Base-by-base conservation (phyloP, 2,113 vertebrate species). In the Caracal caracal region DNA sequence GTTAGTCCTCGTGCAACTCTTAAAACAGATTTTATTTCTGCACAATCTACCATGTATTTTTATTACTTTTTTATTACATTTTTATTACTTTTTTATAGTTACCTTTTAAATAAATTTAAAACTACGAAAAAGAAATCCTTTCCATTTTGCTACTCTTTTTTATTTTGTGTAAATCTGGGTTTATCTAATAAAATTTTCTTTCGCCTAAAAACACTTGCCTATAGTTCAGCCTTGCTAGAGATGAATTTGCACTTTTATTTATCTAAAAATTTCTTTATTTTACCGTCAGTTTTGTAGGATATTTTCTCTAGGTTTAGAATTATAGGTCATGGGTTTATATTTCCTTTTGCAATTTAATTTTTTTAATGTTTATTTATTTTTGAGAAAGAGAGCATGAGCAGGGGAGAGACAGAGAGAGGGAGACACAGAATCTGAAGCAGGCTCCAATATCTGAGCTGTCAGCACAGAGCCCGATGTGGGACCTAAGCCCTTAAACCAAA, bases 61-160 rank as follows among this genome's bases (percentile, higher is more conserved):
- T 89, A 24, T 47, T 66, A 76, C 10, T 88, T 76, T 88, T 83
- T 95, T 47, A 76, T 89, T 17, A 35, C 1, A 17, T 5, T 35
- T 56, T 75, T 88, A 28, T 47, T 73, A 82, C 9, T 83, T 78
- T 88, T 83, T 95, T 49, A 68, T 89, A 43, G 30, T 89, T 93
- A 35, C 65, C 19, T 51, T 78, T 84, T 70, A 84, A 88, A 11
- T n/a, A 68, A 61, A 40, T 70, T 49, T 28, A 93, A 84, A 84
- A 33, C 33, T 75, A 35, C 49, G 16, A 49, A 40, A 43, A 95
- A 91, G 10, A 30, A 76, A 19, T 68, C 10, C 28, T 61, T 92
- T 37, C 59, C 15, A 51, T 68, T 75, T 43, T 82, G 3, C 49
- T 63, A 6, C 30, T 90, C 37, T 85, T 40, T n/a, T 19, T 66